Evolutionary conservation across 2,113 vertebrate genomes (phyloP).

Genomic region (Thalassarche chlororhynchos): DNA sequence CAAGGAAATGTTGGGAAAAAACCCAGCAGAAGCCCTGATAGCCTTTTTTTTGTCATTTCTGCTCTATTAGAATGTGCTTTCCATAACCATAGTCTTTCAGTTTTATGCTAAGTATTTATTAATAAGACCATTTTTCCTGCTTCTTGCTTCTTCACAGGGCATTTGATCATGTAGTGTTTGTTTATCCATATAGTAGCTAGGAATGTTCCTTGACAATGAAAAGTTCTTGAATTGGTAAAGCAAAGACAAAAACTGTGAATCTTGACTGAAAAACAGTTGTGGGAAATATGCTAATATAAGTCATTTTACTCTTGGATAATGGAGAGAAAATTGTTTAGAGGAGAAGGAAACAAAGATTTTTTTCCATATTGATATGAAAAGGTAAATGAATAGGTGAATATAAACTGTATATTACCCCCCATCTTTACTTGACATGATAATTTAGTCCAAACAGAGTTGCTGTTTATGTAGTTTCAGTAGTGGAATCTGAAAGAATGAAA

Average conservation of each 20-base stretch:
- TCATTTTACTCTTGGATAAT: not conserved
- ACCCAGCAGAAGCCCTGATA: rapidly evolving
- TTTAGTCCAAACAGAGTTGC: not conserved
- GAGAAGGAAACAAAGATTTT: not conserved
- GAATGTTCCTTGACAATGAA: not conserved
- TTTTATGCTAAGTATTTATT: not conserved
- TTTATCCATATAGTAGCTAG: not conserved
- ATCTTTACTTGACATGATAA: not conserved
- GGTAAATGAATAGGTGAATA: not conserved
- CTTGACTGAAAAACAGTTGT: not conserved
- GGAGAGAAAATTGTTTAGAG: not conserved
- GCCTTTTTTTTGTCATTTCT: not conserved
- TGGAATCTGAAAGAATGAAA: not conserved
- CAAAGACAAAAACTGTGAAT: not conserved
- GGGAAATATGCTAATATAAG: not conserved
- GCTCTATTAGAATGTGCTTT: not conserved
- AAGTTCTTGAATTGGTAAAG: not conserved
- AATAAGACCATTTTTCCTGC: not conserved
- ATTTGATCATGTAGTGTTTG: not conserved
- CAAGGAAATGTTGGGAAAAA: not conserved
- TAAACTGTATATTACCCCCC: not conserved
- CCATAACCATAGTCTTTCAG: not conserved
- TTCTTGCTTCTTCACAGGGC: not conserved
- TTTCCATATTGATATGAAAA: not conserved
- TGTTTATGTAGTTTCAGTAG: not conserved